Conservation (phyloP, 2,888 invertebrate species). For the Adela reaumurella region DNA sequence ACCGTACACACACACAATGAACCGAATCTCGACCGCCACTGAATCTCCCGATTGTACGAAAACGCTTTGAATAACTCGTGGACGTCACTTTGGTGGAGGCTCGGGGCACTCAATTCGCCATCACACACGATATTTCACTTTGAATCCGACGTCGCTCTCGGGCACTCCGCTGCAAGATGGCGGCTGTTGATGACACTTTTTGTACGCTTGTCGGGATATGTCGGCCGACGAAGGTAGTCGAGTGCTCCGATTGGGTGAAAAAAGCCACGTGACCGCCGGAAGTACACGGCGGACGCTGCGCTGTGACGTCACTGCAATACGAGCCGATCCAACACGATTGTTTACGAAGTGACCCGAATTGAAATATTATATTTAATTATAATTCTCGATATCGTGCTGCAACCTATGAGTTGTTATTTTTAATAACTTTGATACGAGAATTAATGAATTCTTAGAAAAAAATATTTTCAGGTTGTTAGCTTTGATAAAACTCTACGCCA, state of each 20-base stretch:
- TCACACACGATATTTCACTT: conserved; percentile 58
- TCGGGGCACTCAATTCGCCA: conserved; percentile 38
- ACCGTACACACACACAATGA: conserved; percentile 77
- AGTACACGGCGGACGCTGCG: conserved; percentile 43
- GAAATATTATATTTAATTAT: background rate
- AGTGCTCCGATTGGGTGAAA: conserved; percentile 38
- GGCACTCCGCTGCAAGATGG: conserved; percentile 86
- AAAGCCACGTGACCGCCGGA: conserved; percentile 51
- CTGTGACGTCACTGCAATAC: conserved; percentile 47
- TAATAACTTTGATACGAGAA: conserved; percentile 1
- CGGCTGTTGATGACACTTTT: conserved; percentile 95
- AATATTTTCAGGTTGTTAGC: too few species aligned
- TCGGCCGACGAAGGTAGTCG: conserved; percentile 48
- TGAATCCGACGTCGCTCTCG: conserved; percentile 71
- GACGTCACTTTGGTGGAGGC: conserved; percentile 40
- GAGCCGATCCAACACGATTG: conserved; percentile 31
- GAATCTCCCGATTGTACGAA: conserved; percentile 45
- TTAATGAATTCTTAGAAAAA: background rate
- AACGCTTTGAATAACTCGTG: conserved; percentile 42
- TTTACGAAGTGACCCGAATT: conserved; percentile 21
- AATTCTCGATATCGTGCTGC: background rate
- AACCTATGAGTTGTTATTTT: conserved; percentile 2
- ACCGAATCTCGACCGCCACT: conserved; percentile 61
- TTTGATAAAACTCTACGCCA: conserved; percentile 8
- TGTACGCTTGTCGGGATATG: conserved; percentile 89